These are phyloP conservation scores for Xiphophorus maculatus DNA, from an alignment of 2,113 vertebrate species.

Conservation along the genomic window DNA sequence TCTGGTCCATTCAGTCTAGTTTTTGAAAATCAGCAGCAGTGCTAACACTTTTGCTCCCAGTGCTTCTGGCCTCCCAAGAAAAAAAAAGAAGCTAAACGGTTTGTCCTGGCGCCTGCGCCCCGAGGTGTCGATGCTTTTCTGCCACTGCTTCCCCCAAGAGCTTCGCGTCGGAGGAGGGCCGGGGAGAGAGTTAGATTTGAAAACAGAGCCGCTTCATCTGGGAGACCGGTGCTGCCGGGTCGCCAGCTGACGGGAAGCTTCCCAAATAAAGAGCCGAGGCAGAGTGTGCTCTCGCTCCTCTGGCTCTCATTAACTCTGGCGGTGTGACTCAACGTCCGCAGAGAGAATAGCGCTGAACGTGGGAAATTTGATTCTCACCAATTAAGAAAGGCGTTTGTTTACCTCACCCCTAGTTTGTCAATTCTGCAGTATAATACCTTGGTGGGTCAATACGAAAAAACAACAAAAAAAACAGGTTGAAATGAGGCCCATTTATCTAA, in stretches of 20 bases:
- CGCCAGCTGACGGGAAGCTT: conserved; percentile 54
- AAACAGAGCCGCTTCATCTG: conserved; percentile 50
- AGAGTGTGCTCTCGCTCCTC: conserved; percentile 54
- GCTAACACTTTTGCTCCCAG: conserved; percentile 19
- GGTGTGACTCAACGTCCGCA: conserved; percentile 43
- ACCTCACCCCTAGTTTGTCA: conserved; percentile 31
- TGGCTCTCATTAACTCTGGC: conserved; percentile 67
- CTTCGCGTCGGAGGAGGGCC: not conserved
- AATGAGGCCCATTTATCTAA: conserved; percentile 48
- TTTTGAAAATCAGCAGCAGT: conserved; percentile 22
- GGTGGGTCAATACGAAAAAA: conserved; percentile 22
- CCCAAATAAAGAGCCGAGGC: conserved; percentile 64
- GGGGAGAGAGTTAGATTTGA: conserved; percentile 27
- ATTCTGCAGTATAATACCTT: conserved; percentile 31
- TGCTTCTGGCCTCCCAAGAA: conserved; percentile 31
- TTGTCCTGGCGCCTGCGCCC: conserved; percentile 39
- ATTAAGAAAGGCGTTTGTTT: conserved; percentile 67
- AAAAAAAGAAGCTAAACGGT: conserved; percentile 41
- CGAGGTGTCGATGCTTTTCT: conserved; percentile 64
- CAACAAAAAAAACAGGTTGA: not conserved
- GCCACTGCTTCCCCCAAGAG: conserved; percentile 42
- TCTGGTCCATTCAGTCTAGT: not conserved
- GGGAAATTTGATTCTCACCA: conserved; percentile 64
- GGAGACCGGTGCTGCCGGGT: conserved; percentile 20
- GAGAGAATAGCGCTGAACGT: conserved; percentile 44